phyloP scores from a whole-genome alignment of 2,888 invertebrate genomes.

The Nezara viridula region DNA sequence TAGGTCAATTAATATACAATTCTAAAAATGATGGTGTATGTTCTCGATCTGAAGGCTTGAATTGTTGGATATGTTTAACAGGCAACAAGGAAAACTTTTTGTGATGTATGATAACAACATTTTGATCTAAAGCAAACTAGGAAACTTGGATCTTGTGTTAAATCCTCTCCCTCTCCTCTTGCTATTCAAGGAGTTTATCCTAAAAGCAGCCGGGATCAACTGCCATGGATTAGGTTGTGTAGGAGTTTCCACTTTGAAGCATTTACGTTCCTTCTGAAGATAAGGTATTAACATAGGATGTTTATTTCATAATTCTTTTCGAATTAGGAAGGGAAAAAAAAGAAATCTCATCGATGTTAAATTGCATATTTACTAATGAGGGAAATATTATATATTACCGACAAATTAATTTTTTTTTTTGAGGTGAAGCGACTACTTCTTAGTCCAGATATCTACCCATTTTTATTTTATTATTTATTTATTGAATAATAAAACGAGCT shows the following conservation, averaged over 20 bases:
- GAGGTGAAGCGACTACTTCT: too few relatives aligned
- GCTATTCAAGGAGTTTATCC: conserved; percentile 31
- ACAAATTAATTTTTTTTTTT: too few relatives aligned
- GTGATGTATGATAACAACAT: conserved; percentile 7
- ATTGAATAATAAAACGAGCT: too few relatives aligned
- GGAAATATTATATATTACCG: too few relatives aligned
- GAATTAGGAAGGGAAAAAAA: neutral
- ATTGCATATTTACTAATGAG: too few relatives aligned
- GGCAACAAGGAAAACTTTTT: neutral
- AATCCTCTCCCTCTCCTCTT: conserved; percentile 1
- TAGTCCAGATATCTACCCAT: too few relatives aligned
- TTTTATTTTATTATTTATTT: too few relatives aligned
- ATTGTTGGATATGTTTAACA: neutral
- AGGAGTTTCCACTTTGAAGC: conserved; percentile 42
- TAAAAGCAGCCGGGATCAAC: conserved; percentile 42
- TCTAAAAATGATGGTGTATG: neutral
- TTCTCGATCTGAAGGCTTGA: too few relatives aligned
- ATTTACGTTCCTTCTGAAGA: neutral
- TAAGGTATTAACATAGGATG: neutral
- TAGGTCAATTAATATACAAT: too few relatives aligned
- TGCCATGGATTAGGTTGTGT: conserved; percentile 38
- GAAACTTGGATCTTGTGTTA: neutral
- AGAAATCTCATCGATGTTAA: too few relatives aligned
- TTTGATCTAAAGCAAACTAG: conserved; percentile 24
- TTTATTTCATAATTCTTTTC: neutral